Percentiles rank a stretch among this genome's conserved stretches.
phyloP scores from a whole-genome alignment of 2,888 invertebrate genomes.

The Uloborus plumipes region DNA sequence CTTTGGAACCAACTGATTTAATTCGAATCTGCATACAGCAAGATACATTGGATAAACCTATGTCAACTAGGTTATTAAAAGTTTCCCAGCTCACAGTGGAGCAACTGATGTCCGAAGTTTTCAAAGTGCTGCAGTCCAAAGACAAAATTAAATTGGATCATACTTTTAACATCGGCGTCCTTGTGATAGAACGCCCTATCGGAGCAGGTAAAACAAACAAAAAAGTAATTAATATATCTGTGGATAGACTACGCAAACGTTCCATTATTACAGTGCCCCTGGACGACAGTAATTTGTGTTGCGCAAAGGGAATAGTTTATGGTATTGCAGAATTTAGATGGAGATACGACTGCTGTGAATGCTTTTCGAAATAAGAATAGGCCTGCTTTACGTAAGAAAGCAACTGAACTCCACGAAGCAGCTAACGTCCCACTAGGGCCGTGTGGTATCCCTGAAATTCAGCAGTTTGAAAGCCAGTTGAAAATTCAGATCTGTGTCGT shows the following conservation, averaged over 20 bases:
- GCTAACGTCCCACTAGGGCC: neutral
- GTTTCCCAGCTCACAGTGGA: too few species aligned
- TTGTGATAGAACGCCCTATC: too few species aligned
- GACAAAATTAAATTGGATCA: too few species aligned
- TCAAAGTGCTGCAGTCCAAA: too few species aligned
- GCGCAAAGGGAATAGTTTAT: neutral
- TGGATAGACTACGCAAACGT: neutral
- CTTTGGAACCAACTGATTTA: too few species aligned
- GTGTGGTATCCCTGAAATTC: neutral
- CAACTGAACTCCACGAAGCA: neutral
- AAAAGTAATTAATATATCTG: neutral
- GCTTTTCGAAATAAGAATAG: neutral
- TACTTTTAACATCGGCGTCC: too few species aligned
- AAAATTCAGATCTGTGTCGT: neutral
- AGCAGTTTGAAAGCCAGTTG: neutral
- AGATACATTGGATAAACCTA: too few species aligned
- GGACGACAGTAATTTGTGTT: neutral
- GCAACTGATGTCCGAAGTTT: too few species aligned
- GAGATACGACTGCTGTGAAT: neutral
- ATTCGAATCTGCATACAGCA: too few species aligned
- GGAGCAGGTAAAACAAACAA: neutral
- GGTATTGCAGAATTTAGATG: neutral
- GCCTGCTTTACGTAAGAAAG: neutral
- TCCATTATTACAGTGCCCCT: neutral
- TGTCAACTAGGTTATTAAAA: too few species aligned